Conservation (phyloP, 2,888 invertebrate species). For the Pachycephus smyrnensis region DNA sequence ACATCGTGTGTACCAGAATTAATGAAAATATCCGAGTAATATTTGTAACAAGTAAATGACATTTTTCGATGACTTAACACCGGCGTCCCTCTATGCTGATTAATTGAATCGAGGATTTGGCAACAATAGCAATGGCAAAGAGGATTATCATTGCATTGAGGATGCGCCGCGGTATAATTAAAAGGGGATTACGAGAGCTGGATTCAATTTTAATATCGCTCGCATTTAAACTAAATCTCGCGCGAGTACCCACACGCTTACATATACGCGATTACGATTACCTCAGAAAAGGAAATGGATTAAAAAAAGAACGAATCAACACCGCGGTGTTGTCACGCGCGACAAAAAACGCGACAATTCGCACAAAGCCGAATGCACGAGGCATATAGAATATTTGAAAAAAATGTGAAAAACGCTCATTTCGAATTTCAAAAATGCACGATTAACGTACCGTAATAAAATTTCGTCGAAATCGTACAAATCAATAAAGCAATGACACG, state of each 20-base stretch:
- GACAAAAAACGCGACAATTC: background rate
- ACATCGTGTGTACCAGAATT: background rate
- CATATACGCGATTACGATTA: background rate
- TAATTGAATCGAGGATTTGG: background rate
- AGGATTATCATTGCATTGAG: background rate
- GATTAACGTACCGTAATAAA: too few relatives aligned
- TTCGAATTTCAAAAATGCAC: too few relatives aligned
- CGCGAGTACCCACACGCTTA: background rate
- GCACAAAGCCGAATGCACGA: background rate
- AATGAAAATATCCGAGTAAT: background rate
- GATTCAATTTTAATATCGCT: background rate
- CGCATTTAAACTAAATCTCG: background rate
- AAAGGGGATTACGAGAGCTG: background rate
- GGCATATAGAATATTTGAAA: too few relatives aligned
- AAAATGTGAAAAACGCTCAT: too few relatives aligned
- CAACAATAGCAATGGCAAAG: background rate
- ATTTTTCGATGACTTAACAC: background rate
- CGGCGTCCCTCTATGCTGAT: background rate
- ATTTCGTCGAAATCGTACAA: too few relatives aligned
- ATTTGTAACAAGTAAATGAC: background rate
- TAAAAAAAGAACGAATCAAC: background rate
- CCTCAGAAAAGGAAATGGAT: background rate
- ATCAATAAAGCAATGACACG: too few relatives aligned
- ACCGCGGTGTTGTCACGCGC: too few relatives aligned
- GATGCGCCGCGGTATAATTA: background rate